These are phyloP conservation scores for Yponomeuta evonymella DNA, from an alignment of 2,888 invertebrate genomes.

Conservation along the genomic window DNA sequence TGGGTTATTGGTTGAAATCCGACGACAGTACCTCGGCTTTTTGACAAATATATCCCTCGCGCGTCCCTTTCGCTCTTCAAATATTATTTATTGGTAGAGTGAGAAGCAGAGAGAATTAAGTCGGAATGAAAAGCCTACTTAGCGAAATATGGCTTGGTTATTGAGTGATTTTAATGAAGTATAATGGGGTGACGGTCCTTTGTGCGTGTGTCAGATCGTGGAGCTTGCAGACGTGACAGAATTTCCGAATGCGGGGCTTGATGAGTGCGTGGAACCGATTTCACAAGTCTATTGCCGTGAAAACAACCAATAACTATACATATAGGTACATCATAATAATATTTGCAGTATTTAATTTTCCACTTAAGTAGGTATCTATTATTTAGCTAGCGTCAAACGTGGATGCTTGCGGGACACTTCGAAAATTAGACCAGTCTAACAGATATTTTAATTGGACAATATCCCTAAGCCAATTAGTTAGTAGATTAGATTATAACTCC, in stretches of 20 bases:
- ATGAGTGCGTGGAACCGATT: conserved; percentile 37
- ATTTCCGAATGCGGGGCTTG: conserved; percentile 41
- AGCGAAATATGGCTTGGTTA: conserved; percentile 56
- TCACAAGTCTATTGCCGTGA: background rate
- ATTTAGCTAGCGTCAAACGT: too few species aligned
- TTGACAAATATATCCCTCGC: conserved; percentile 41
- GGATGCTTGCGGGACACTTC: too few species aligned
- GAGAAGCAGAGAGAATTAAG: conserved; percentile 28
- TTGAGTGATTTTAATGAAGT: conserved; percentile 66
- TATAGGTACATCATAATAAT: too few species aligned
- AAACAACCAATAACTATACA: too few species aligned
- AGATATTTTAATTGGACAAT: too few species aligned
- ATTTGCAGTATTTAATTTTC: too few species aligned
- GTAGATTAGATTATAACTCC: too few species aligned
- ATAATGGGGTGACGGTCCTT: conserved; percentile 54
- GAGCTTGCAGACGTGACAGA: conserved; percentile 42
- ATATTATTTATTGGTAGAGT: conserved; percentile 29
- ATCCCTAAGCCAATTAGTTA: too few species aligned
- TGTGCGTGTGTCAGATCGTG: conserved; percentile 37
- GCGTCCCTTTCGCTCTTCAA: conserved; percentile 34
- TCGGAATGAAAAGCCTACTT: conserved; percentile 56
- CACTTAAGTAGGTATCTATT: too few species aligned
- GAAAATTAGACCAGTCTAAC: too few species aligned
- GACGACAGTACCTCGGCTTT: conserved; percentile 62
- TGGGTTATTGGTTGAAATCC: conserved; percentile 67